Conservation (phyloP, 2,888 invertebrate species). For the Apodemia mormo region DNA sequence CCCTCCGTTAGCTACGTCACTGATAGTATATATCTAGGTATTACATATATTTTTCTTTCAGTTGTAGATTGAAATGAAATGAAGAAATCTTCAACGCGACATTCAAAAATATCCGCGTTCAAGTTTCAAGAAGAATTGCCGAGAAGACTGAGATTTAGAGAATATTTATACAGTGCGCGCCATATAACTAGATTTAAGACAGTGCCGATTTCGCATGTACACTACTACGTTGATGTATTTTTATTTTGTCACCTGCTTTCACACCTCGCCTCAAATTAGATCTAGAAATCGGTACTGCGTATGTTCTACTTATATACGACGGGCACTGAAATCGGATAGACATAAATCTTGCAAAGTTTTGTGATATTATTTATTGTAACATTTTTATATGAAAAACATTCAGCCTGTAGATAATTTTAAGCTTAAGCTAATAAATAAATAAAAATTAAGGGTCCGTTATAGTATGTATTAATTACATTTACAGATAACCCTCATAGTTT, state of each 20-base stretch:
- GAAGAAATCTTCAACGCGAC: conserved; percentile 1
- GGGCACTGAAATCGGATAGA: conserved; percentile 25
- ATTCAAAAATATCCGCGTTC: not conserved
- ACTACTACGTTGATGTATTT: not conserved
- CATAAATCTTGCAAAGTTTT: conserved; percentile 39
- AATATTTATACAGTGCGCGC: conserved; percentile 22
- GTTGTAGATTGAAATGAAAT: conserved; percentile 15
- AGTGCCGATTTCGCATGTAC: not conserved
- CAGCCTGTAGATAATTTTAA: not conserved
- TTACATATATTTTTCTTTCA: not conserved
- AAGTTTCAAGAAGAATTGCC: not conserved
- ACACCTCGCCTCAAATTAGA: not conserved
- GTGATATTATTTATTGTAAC: conserved; percentile 21
- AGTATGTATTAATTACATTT: no score
- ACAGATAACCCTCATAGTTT: no score
- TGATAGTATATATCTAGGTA: not conserved
- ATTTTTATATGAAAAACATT: not conserved
- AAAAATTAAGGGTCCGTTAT: no score
- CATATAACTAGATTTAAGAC: not conserved
- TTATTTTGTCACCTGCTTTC: not conserved
- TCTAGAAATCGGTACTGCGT: not conserved
- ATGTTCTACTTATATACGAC: not conserved
- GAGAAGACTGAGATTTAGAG: conserved; percentile 12
- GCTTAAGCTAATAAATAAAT: no score
- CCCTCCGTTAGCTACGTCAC: not conserved